These are phyloP conservation scores for Microtus oregoni DNA, from an alignment of 2,113 vertebrate species.

Conservation along the genomic window DNA sequence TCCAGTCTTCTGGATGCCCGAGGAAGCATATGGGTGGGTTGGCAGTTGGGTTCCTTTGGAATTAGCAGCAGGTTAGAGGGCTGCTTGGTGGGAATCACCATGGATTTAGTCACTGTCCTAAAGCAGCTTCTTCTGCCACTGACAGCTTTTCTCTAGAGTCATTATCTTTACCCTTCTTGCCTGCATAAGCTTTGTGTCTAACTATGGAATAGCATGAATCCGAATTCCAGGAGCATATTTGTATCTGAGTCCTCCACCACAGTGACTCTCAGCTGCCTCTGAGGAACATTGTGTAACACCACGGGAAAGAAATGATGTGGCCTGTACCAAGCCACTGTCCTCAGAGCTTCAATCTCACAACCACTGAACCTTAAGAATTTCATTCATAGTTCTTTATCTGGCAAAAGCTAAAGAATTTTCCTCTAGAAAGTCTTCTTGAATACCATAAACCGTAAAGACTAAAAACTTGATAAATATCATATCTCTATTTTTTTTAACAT, in stretches of 20 bases:
- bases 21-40: neutral
- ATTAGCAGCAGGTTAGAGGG: conserved; percentile 22
- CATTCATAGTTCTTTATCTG: neutral
- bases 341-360: conserved; percentile 13
- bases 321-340: neutral
- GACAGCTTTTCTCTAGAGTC: conserved; percentile 18
- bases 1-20: neutral
- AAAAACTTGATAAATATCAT: neutral
- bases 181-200: conserved; percentile 18
- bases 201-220: conserved; percentile 1
- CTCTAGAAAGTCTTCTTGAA: conserved; percentile 19
- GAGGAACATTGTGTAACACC: neutral
- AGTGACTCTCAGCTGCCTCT: conserved; percentile 24
- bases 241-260: neutral
- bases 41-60: conserved; percentile 40
- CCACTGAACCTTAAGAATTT: neutral
- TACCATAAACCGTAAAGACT: neutral
- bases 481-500: neutral
- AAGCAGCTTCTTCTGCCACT: conserved; percentile 22
- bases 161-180: conserved; percentile 52
- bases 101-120: neutral
- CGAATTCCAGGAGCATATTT: conserved; percentile 23
- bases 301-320: conserved; percentile 29
- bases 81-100: neutral
- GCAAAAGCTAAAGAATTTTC: neutral